These are phyloP conservation scores for Drosophila subpulchrella DNA, from an alignment of 1,140 invertebrate genomes.

Conservation along the genomic window DNA sequence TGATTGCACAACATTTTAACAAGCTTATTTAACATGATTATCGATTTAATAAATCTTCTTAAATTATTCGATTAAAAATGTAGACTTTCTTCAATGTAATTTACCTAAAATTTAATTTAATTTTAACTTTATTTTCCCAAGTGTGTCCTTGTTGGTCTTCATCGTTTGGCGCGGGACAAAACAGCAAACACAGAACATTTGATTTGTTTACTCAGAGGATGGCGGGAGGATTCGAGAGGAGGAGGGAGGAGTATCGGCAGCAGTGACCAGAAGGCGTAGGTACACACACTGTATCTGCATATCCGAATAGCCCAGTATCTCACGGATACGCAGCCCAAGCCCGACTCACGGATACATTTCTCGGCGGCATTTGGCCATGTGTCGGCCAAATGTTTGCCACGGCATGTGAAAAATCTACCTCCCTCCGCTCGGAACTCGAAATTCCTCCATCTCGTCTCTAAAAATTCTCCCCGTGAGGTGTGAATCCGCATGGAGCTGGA, in stretches of 20 bases:
- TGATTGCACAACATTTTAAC: too few species aligned
- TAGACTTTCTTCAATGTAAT: neutral
- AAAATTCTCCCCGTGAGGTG: constrained; percentile 36
- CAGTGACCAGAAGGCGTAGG: constrained; percentile 79
- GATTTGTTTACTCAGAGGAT: constrained; percentile 75
- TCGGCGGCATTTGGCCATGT: constrained; percentile 53
- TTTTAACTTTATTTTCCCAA: neutral
- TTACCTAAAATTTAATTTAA: too few species aligned
- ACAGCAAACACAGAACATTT: constrained; percentile 68
- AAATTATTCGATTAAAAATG: too few species aligned
- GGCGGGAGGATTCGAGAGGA: constrained; percentile 22
- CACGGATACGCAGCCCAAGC: constrained; percentile 55
- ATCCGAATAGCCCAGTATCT: constrained; percentile 33
- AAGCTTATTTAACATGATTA: too few species aligned
- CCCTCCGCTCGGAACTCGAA: neutral
- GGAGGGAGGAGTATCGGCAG: constrained; percentile 29
- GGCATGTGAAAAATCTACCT: constrained; percentile 78
- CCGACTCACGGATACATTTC: constrained; percentile 33
- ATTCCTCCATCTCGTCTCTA: neutral
- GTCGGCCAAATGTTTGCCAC: constrained; percentile 81
- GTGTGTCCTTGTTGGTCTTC: constrained; percentile 21
- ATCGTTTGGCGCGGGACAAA: constrained; percentile 53
- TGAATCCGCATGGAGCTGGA: constrained; percentile 59
- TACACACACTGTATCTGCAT: constrained; percentile 37
- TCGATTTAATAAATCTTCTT: too few species aligned